These are phyloP conservation scores for Drosophila navojoa DNA, from an alignment of 1,140 invertebrate species.

Conservation along the genomic window DNA sequence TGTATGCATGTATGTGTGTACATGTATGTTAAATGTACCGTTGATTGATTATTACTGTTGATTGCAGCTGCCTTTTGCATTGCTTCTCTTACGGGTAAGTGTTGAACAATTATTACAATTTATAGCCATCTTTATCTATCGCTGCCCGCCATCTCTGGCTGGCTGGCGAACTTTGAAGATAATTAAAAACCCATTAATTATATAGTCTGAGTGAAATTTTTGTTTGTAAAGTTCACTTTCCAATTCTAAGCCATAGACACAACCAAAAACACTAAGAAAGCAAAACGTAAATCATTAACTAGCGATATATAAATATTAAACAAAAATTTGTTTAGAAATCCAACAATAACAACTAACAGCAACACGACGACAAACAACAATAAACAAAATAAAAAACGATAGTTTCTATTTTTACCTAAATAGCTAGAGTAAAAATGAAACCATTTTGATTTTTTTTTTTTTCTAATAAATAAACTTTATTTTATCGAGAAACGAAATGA, in stretches of 20 bases:
- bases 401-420: slow-evolving; percentile 52
- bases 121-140: slow-evolving; percentile 9
- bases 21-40: slow-evolving; percentile 24
- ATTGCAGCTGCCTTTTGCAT: slow-evolving; percentile 26
- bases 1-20: neutral
- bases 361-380: slow-evolving; percentile 2
- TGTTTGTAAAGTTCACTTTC: slow-evolving; percentile 59
- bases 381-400: slow-evolving; percentile 13
- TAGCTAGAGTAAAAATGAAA: slow-evolving; percentile 61
- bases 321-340: slow-evolving; percentile 39
- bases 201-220: slow-evolving; percentile 78
- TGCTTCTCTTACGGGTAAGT: slow-evolving; percentile 46
- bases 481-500: slow-evolving; percentile 52
- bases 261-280: slow-evolving; percentile 36
- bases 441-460: slow-evolving; percentile 46
- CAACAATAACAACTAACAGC: slow-evolving; percentile 25
- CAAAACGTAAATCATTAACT: slow-evolving; percentile 74
- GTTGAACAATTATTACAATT: slow-evolving; percentile 30
- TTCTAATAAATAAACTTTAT: slow-evolving; percentile 69
- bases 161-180: slow-evolving; percentile 38
- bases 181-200: slow-evolving; percentile 77
- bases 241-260: slow-evolving; percentile 58
- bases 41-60: slow-evolving; percentile 53
- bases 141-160: slow-evolving; percentile 5
- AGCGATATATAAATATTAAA: slow-evolving; percentile 58